Evolutionary conservation across 1,140 invertebrate genomes (phyloP).

Genomic region (Drepana arcuata): DNA sequence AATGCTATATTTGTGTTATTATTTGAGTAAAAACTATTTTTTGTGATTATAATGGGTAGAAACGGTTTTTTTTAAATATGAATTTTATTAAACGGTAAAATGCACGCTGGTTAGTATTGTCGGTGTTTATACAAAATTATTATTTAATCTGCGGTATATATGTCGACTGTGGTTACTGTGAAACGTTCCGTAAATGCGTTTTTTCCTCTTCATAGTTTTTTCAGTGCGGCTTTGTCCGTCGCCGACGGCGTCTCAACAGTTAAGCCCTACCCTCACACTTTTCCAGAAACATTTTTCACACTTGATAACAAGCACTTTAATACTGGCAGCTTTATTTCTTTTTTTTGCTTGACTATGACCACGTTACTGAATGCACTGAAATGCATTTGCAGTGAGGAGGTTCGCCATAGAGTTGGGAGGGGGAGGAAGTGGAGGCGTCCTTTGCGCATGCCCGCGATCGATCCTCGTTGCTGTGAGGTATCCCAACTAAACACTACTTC

Average conservation of each 20-base stretch:
- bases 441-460: slow-evolving; percentile 47
- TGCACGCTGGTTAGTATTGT: slow-evolving; percentile 41
- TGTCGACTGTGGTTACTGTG: slow-evolving; percentile 14
- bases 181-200: slow-evolving; percentile 29
- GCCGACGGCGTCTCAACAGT: no score
- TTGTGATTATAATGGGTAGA: slow-evolving; percentile 61
- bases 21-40: slow-evolving; percentile 23
- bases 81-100: slow-evolving; percentile 48
- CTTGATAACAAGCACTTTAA: slow-evolving; percentile 22
- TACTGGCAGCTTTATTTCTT: slow-evolving; percentile 31
- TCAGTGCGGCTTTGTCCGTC: slow-evolving; percentile 13
- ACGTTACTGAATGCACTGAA: slow-evolving; percentile 61
- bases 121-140: slow-evolving; percentile 33
- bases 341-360: slow-evolving; percentile 29
- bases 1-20: slow-evolving; percentile 18
- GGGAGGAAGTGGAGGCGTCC: slow-evolving; percentile 16
- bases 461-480: slow-evolving; percentile 53
- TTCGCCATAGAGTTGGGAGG: slow-evolving; percentile 30
- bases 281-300: no score
- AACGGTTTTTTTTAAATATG: slow-evolving; percentile 38
- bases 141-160: slow-evolving; percentile 26
- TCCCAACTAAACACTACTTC: slow-evolving; percentile 52
- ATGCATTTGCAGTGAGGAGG: slow-evolving; percentile 55
- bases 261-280: no score
- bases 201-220: slow-evolving; percentile 69